Percentiles rank a stretch among this genome's conserved stretches.
These are phyloP conservation scores for Marasmarcha lunaedactyla DNA, from an alignment of 2,888 invertebrate genomes.

Conservation along the genomic window DNA sequence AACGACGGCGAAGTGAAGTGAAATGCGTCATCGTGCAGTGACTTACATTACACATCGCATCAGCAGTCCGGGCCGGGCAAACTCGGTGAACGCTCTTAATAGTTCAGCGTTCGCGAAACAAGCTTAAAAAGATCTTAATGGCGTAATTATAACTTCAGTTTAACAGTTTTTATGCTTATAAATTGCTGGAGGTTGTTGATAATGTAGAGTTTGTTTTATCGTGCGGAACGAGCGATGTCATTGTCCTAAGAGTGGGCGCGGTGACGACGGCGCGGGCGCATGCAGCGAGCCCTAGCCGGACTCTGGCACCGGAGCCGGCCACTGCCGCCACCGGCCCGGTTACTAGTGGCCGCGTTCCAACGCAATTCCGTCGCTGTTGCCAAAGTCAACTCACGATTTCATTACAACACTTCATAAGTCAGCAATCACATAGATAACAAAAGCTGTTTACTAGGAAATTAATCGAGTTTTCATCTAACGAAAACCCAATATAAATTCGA, in stretches of 20 bases:
- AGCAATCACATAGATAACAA: no score
- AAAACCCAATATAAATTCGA: no score
- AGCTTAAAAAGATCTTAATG: conserved; percentile 34
- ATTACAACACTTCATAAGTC: no score
- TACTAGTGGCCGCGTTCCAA: conserved; percentile 4
- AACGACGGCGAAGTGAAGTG: conserved; percentile 16
- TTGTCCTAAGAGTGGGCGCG: conserved; percentile 52
- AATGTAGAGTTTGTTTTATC: conserved; percentile 61
- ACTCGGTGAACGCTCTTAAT: conserved; percentile 18
- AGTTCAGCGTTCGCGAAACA: conserved; percentile 34
- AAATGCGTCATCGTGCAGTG: conserved; percentile 5
- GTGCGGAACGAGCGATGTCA: conserved; percentile 66
- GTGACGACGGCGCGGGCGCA: conserved; percentile 22
- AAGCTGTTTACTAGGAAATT: no score
- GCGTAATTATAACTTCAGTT: conserved; percentile 38
- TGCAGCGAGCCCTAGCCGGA: conserved; percentile 18
- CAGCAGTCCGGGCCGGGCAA: conserved; percentile 16
- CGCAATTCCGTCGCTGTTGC: conserved; percentile 5
- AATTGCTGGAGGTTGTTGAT: conserved; percentile 42
- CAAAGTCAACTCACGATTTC: no score
- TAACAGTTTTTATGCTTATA: conserved; percentile 38
- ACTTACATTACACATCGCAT: conserved; percentile 12
- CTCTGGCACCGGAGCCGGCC: conserved; percentile 11
- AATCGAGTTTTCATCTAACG: no score
- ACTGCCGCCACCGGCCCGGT: conserved; percentile 17